Evolutionary conservation across 1,140 invertebrate genomes (phyloP), one percentile per base, ranked within the genome.

Genomic region (Galleria mellonella): DNA sequence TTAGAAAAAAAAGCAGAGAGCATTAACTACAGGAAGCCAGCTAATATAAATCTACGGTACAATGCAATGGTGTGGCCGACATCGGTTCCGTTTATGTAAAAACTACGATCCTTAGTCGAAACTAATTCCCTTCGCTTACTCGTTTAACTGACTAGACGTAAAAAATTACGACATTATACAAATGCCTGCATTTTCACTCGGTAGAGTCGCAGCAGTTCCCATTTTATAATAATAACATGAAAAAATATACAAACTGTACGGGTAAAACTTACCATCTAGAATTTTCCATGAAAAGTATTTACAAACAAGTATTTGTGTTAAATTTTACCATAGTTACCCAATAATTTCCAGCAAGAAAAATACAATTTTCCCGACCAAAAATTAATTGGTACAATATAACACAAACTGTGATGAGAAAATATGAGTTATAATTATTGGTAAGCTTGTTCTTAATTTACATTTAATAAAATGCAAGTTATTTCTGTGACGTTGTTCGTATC

Each of bases 221-320:
- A 57, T 62, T 42, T 33, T 59, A 64, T 54, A 50, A 51, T 37
- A 56, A 47, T 64, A 58, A 69, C 71, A 73, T 77, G 72, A 23
- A 68, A 78, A 76, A 83, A 78, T 83, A 78, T 83, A 83, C 75
- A 82, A 77, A 82, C 69, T 64, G 68, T 44, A 43, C 58, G 64
- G 69, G 60, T 76, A 37, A 71, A 73, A 63, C 72, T 75, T 72
- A 75, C 17, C 29, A 45, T 54, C 51, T 77, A 72, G 40, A 47
- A 51, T 60, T 55, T 41, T 50, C 31, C 47, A 47, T 52, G 56
- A 55, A 52, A 59, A 53, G 40, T 73, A 73, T 77, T 62, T 77
- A 73, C 65, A 73, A 49, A 23, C 6, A 6, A 23, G 2, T 50
- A 35, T 4, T 13, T 35, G 45, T 13, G 29, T 47, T 28, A 33